These are phyloP conservation scores for Choreutis nemorana DNA, from an alignment of 2,888 invertebrate species.

Conservation along the genomic window DNA sequence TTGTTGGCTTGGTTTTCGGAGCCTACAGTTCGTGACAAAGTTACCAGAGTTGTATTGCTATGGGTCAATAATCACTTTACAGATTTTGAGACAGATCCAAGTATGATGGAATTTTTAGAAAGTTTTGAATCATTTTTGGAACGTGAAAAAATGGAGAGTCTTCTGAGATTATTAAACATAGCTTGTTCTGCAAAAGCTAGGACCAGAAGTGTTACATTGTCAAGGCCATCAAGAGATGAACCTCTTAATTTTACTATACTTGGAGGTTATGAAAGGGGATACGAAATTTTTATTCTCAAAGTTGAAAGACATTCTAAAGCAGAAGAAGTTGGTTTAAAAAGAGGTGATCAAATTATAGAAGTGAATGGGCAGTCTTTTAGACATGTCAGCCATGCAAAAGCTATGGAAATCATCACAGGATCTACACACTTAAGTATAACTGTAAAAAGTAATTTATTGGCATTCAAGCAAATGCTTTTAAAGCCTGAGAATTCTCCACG, in stretches of 20 bases:
- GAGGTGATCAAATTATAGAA: conserved; percentile 97
- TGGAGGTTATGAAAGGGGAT: conserved; percentile 92
- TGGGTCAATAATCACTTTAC: conserved; percentile 99
- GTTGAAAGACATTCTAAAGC: conserved; percentile 94
- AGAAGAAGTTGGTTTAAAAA: conserved; percentile 93
- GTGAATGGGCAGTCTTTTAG: conserved; percentile 98
- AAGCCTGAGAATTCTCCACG: conserved; percentile 84
- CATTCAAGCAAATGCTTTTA: conserved; percentile 74
- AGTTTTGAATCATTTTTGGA: conserved; percentile 88
- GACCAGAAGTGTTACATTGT: conserved; percentile 88
- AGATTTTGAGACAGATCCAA: conserved; percentile 95
- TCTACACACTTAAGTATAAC: conserved; percentile 96
- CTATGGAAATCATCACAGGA: conserved; percentile 90
- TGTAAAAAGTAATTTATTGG: conserved; percentile 95
- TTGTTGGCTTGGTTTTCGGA: conserved; percentile 91
- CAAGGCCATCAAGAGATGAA: conserved; percentile 93
- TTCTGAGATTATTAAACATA: conserved; percentile 86
- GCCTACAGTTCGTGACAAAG: conserved; percentile 79
- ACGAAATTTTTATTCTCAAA: conserved; percentile 94
- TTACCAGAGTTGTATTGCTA: conserved; percentile 92
- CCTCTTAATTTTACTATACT: conserved; percentile 91
- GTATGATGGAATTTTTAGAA: conserved; percentile 96
- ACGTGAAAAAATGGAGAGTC: conserved; percentile 85
- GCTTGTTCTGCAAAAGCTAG: conserved; percentile 98
- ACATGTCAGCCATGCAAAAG: conserved; percentile 89